phyloP scores from a whole-genome alignment of 2,888 invertebrate species.

The Perizoma affinitatum region DNA sequence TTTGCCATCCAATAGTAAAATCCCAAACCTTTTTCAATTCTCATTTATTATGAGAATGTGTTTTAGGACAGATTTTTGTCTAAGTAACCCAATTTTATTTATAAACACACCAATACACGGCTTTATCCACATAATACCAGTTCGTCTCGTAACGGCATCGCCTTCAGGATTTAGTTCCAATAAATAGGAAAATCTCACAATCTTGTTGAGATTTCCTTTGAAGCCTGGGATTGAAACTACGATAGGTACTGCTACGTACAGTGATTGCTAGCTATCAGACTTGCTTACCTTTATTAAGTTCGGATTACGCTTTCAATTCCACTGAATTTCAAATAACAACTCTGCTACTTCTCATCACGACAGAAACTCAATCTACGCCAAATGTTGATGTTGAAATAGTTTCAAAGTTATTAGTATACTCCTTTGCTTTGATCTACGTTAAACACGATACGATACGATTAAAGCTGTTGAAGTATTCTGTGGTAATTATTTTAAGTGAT shows the following conservation, averaged over 20 bases:
- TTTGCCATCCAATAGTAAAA: no score
- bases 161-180: slow-evolving; percentile 40
- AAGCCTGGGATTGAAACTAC: slow-evolving; percentile 35
- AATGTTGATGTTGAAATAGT: slow-evolving; percentile 10
- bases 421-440: no score
- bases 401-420: neutral
- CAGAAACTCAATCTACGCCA: neutral
- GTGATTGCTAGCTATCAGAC: slow-evolving; percentile 32
- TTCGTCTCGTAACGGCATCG: slow-evolving; percentile 17
- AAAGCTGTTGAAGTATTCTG: no score
- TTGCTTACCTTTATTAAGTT: slow-evolving; percentile 35
- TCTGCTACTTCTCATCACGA: slow-evolving; percentile 4
- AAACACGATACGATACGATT: no score
- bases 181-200: slow-evolving; percentile 42
- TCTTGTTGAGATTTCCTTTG: slow-evolving; percentile 41
- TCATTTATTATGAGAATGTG: no score
- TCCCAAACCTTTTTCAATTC: no score
- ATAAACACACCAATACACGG: slow-evolving; percentile 7
- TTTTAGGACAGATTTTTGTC: neutral
- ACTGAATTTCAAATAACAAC: slow-evolving; percentile 11
- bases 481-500: no score
- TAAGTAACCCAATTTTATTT: neutral
- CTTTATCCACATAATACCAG: slow-evolving; percentile 21
- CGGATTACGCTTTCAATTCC: slow-evolving; percentile 34
- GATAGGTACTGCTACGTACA: slow-evolving; percentile 12